These are phyloP conservation scores for Mormyrus hasselquistii DNA, from an alignment of 2,797 vertebrate species.

Conservation along the genomic window DNA sequence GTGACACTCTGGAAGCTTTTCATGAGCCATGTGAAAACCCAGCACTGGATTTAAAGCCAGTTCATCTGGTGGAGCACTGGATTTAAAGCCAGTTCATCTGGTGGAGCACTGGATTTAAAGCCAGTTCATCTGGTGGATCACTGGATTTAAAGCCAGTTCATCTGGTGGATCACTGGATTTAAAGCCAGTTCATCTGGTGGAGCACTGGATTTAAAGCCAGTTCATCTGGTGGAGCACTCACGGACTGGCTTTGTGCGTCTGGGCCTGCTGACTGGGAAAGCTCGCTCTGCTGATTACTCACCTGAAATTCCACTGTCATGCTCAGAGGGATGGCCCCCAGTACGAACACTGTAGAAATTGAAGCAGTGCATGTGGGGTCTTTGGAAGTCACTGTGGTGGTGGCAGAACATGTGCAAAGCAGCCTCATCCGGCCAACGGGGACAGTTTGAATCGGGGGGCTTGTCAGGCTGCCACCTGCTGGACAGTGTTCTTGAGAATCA, in stretches of 20 bases:
- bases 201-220: background rate
- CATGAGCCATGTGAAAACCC: background rate
- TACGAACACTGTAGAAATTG: background rate
- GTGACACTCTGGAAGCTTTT: background rate
- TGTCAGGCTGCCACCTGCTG: background rate
- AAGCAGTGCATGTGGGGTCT: background rate
- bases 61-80: too few relatives aligned
- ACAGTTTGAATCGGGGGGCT: background rate
- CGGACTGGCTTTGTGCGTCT: background rate
- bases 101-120: too few relatives aligned
- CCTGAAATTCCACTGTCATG: background rate
- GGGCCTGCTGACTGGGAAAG: background rate
- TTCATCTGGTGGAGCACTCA: background rate
- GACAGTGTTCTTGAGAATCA: background rate
- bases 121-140: too few relatives aligned
- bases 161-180: background rate
- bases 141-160: background rate
- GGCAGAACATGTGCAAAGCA: background rate
- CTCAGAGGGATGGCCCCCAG: background rate
- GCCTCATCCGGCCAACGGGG: background rate
- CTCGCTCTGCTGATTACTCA: background rate
- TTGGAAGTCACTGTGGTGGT: background rate
- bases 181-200: too few relatives aligned
- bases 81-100: too few relatives aligned
- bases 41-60: background rate